phyloP scores from a whole-genome alignment of 1,140 invertebrate genomes.

The Andricus grossulariae region DNA sequence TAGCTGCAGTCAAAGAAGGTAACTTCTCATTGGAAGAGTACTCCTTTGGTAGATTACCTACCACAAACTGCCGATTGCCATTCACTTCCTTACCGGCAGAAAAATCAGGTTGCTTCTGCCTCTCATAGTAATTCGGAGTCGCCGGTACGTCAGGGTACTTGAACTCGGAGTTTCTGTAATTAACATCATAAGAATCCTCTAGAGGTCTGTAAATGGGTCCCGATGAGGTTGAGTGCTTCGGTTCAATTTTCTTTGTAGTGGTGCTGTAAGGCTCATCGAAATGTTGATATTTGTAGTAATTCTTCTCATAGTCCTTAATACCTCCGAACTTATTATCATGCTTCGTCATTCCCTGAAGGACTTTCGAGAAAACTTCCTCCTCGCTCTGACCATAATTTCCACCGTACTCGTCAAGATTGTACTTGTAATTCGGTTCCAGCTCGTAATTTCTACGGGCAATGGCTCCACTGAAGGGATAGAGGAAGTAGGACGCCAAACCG shows the following conservation, averaged over 20 bases:
- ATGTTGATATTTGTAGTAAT: slow-evolving; percentile 64
- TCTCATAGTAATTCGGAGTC: slow-evolving; percentile 64
- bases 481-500: slow-evolving; percentile 84
- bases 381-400: slow-evolving; percentile 81
- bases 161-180: slow-evolving; percentile 70
- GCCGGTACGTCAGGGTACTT: slow-evolving; percentile 61
- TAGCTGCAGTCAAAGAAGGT: background rate
- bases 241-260: slow-evolving; percentile 52
- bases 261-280: slow-evolving; percentile 56
- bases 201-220: slow-evolving; percentile 56
- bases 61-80: slow-evolving; percentile 69
- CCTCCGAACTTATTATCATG: slow-evolving; percentile 58
- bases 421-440: slow-evolving; percentile 78
- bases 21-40: slow-evolving; percentile 54
- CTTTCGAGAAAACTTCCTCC: slow-evolving; percentile 84
- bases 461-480: slow-evolving; percentile 83
- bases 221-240: slow-evolving; percentile 49
- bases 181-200: slow-evolving; percentile 58
- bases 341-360: slow-evolving; percentile 83
- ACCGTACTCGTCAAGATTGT: slow-evolving; percentile 81
- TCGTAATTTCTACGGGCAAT: slow-evolving; percentile 81
- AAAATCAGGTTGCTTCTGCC: slow-evolving; percentile 52
- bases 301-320: slow-evolving; percentile 48
- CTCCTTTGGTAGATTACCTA: slow-evolving; percentile 70
- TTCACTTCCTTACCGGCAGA: slow-evolving; percentile 46